Conservation (phyloP, 2,888 invertebrate species). For the Scotopteryx bipunctaria region DNA sequence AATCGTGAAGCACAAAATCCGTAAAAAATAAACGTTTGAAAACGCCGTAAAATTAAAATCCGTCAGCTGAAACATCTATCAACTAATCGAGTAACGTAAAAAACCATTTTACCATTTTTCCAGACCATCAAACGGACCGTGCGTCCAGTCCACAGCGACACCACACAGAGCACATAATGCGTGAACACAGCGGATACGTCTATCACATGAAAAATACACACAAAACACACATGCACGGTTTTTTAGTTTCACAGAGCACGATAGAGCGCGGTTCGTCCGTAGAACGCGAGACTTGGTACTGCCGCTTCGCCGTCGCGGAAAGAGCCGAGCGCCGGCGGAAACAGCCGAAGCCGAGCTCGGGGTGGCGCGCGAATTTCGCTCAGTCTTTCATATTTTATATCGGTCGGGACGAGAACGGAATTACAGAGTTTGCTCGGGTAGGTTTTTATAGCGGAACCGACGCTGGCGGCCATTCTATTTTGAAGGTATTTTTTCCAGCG, state of each 20-base stretch:
- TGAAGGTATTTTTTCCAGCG: constrained; percentile 68
- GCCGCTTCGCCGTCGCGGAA: constrained; percentile 74
- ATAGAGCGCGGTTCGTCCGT: constrained; percentile 33
- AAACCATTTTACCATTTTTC: constrained; percentile 73
- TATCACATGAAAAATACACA: constrained; percentile 50
- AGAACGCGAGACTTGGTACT: constrained; percentile 60
- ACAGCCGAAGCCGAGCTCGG: constrained; percentile 57
- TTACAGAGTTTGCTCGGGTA: constrained; percentile 79
- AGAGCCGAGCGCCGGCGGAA: constrained; percentile 54
- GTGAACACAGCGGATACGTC: constrained; percentile 51
- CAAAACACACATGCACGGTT: constrained; percentile 65
- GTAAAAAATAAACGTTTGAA: not conserved
- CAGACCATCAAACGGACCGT: constrained; percentile 65
- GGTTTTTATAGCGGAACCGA: constrained; percentile 76
- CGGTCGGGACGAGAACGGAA: constrained; percentile 71
- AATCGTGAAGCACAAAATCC: not conserved
- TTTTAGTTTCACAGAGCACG: constrained; percentile 37
- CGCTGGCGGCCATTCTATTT: constrained; percentile 66
- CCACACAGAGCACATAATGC: constrained; percentile 65
- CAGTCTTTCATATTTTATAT: constrained; percentile 83
- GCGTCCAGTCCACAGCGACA: constrained; percentile 46
- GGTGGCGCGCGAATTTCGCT: constrained; percentile 67
- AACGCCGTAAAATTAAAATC: constrained; percentile 31
- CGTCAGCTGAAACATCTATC: constrained; percentile 44
- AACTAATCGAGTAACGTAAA: constrained; percentile 54